These are phyloP conservation scores for Valencia hispanica DNA, from an alignment of 2,797 vertebrate species.

Conservation along the genomic window DNA sequence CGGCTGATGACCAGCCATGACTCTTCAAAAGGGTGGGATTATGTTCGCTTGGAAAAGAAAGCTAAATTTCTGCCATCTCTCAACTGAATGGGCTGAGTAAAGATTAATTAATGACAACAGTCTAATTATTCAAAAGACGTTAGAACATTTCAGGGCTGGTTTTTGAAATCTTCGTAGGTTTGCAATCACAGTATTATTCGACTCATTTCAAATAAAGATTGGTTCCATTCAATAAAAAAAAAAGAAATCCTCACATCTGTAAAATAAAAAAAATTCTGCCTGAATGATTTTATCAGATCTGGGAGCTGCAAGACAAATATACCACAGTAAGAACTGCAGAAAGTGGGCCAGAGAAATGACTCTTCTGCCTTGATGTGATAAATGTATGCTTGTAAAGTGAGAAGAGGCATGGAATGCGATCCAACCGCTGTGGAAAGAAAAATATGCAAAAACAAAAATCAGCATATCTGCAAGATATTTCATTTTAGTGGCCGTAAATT, in stretches of 20 bases:
- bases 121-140: neutral
- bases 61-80: constrained; percentile 21
- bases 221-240: neutral
- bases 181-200: neutral
- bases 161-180: neutral
- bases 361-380: constrained; percentile 46
- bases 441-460: no score
- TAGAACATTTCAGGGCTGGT: neutral
- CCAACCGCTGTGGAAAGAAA: constrained; percentile 20
- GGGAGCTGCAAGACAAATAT: neutral
- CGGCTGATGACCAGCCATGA: constrained; percentile 10
- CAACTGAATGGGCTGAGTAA: constrained; percentile 34
- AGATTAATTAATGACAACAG: constrained; percentile 14
- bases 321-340: neutral
- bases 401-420: constrained; percentile 59
- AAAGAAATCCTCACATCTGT: neutral
- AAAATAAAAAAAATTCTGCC: no score
- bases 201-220: neutral
- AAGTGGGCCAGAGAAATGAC: constrained; percentile 21
- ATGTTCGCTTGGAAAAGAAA: constrained; percentile 27
- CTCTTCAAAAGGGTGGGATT: constrained; percentile 44
- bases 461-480: constrained; percentile 29
- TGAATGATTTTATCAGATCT: neutral
- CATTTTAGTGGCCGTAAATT: constrained; percentile 31
- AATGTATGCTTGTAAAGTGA: constrained; percentile 63